phyloP scores from a whole-genome alignment of 2,113 vertebrate species.

The Syngnathus floridae region DNA sequence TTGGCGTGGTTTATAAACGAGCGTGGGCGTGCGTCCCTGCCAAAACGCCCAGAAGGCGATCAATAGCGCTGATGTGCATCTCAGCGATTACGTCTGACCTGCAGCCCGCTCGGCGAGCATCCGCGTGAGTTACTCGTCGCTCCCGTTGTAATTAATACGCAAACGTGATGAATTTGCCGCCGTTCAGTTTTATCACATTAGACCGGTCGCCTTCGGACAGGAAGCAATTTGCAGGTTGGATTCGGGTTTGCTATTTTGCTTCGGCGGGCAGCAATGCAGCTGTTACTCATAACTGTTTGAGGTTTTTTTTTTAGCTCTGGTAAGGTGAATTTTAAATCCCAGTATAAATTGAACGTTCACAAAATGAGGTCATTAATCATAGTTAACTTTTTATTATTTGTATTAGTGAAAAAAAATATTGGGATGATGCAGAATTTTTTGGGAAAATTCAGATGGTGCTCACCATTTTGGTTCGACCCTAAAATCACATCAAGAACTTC shows the following conservation, averaged over 20 bases:
- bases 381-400: neutral
- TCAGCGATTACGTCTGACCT: slow-evolving; percentile 46
- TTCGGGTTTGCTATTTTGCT: neutral
- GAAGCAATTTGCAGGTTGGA: neutral
- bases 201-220: neutral
- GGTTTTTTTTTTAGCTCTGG: neutral
- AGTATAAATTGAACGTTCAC: neutral
- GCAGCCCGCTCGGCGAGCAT: slow-evolving; percentile 27
- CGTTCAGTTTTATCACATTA: neutral
- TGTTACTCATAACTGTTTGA: neutral
- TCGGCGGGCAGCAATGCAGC: neutral
- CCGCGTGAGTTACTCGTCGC: slow-evolving; percentile 39
- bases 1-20: slow-evolving; percentile 43
- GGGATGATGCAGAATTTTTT: neutral
- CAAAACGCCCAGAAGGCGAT: slow-evolving; percentile 36
- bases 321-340: neutral
- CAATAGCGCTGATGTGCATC: slow-evolving; percentile 52
- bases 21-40: slow-evolving; percentile 18
- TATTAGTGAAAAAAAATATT: neutral
- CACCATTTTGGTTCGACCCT: neutral
- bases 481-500: neutral
- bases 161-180: slow-evolving; percentile 23
- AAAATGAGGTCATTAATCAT: neutral
- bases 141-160: slow-evolving; percentile 41
- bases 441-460: neutral